These are phyloP conservation scores for Amphipoea oculea DNA, from an alignment of 2,888 invertebrate species.

Conservation along the genomic window DNA sequence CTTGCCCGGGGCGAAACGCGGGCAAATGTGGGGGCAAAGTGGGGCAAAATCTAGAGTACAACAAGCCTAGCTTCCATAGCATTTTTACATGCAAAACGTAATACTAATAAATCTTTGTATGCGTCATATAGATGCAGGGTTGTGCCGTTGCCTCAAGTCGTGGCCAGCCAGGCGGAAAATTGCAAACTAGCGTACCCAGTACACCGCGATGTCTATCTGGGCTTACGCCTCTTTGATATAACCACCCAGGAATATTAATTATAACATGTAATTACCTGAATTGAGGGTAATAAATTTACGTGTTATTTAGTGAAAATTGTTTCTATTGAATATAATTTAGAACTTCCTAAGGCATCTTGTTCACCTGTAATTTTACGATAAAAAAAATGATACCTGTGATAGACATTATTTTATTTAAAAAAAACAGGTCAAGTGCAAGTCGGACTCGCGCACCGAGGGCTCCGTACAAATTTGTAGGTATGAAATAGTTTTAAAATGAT, in stretches of 20 bases:
- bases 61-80: slow-evolving; percentile 49
- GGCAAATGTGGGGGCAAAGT: slow-evolving; percentile 52
- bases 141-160: slow-evolving; percentile 65
- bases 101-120: slow-evolving; percentile 71
- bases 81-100: slow-evolving; percentile 68
- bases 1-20: slow-evolving; percentile 37
- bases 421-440: no score
- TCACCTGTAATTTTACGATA: neutral
- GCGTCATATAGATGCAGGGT: slow-evolving; percentile 67
- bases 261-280: slow-evolving; percentile 55
- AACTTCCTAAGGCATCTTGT: neutral
- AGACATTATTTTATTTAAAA: no score
- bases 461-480: no score
- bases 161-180: slow-evolving; percentile 72
- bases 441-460: no score
- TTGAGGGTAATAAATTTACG: slow-evolving; percentile 39
- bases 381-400: neutral
- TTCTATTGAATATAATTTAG: neutral
- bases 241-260: slow-evolving; percentile 60
- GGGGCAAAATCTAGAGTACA: slow-evolving; percentile 57
- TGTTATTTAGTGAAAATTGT: slow-evolving; percentile 9
- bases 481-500: no score
- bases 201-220: slow-evolving; percentile 57
- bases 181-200: slow-evolving; percentile 69
- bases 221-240: slow-evolving; percentile 56